Base-by-base conservation (phyloP, 2,113 vertebrate species). In the Cebidichthys violaceus region DNA sequence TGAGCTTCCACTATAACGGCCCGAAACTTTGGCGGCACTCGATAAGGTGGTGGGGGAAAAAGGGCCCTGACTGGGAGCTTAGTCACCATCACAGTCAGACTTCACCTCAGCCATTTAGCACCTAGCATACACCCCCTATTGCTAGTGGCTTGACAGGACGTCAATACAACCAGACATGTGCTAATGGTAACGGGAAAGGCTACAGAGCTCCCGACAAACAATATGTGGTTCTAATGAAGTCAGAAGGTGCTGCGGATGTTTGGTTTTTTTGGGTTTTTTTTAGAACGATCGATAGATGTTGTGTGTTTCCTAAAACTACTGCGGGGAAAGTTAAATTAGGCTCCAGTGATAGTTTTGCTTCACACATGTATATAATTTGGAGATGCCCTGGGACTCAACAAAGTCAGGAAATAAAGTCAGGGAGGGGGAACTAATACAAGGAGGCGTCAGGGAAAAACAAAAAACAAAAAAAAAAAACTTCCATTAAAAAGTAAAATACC, bases 141-240 rank as follows among this genome's bases (percentile, higher is more conserved):
- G 75, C 79, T 39, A 20, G 70, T 85, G 77, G 89, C 45, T 33
- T 91, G 87, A 86, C 89, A 92, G 66, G 66, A 84, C 66, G 82
- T 93, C 90, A 92, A 92, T 92, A 90, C 43, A 54, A 75, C 4
- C 78, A 68, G 87, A 88, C 83, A 43, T 70, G 79, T 79, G 87
- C 83, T 93, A 87, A 95, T 90, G 82, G 88, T 24, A 77, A 75
- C 10, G 59, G 70, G 39, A 81, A 90, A 79, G 2, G 62, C 69
- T 84, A 69, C 73, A 83, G 80, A 80, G 65, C 77, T 75, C 79
- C 72, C 20, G 60, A 45, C 73, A 83, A 87, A 84, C 62, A 80
- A 37, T 47, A 52, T 20, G 39, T 37, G 59, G 15, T 31, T 80
- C 55, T 55, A 67, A 82, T 27, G 0, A 86, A 82, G 72, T 66